A percentile compares a stretch with the other conserved stretches of the same genome.
Conservation (phyloP, 2,797 vertebrate species). For the Sebastes steindachneri region DNA sequence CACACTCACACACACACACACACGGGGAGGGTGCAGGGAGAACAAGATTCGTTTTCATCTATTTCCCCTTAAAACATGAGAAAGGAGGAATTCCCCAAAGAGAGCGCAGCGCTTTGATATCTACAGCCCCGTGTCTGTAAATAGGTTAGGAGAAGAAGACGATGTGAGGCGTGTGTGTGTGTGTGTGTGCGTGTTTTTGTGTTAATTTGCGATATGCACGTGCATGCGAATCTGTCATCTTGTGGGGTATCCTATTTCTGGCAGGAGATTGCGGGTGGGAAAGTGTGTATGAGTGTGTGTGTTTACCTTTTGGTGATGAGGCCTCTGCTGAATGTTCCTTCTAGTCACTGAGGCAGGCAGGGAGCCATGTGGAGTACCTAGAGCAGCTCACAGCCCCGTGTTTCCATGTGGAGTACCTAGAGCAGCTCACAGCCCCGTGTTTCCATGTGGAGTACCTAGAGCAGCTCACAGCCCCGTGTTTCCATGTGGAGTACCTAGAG, state of each 20-base stretch:
- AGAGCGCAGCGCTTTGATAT: constrained; percentile 74
- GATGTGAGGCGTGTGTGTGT: constrained; percentile 1
- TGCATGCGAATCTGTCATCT: constrained; percentile 30
- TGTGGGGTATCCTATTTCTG: constrained; percentile 51
- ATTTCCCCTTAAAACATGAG: constrained; percentile 75
- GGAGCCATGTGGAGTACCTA: constrained; percentile 29
- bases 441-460: constrained; percentile 24
- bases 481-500: constrained; percentile 28
- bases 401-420: constrained; percentile 26
- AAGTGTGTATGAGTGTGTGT: constrained; percentile 11
- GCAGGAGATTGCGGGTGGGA: constrained; percentile 31
- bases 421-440: neutral
- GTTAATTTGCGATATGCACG: constrained; percentile 38
- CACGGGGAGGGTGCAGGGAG: constrained; percentile 56
- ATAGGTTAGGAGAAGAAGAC: constrained; percentile 71
- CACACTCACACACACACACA: constrained; percentile 3
- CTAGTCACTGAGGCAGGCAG: constrained; percentile 36
- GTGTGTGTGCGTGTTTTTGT: constrained; percentile 12
- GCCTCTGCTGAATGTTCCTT: constrained; percentile 43
- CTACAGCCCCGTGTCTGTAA: constrained; percentile 69
- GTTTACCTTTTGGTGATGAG: constrained; percentile 59
- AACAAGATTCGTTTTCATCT: constrained; percentile 72
- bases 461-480: neutral
- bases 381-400: constrained; percentile 4
- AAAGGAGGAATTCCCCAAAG: constrained; percentile 75